Evolutionary conservation across 2,113 vertebrate genomes (phyloP), one percentile per base, ranked within the genome.

Genomic region (Hippopotamus amphibius): DNA sequence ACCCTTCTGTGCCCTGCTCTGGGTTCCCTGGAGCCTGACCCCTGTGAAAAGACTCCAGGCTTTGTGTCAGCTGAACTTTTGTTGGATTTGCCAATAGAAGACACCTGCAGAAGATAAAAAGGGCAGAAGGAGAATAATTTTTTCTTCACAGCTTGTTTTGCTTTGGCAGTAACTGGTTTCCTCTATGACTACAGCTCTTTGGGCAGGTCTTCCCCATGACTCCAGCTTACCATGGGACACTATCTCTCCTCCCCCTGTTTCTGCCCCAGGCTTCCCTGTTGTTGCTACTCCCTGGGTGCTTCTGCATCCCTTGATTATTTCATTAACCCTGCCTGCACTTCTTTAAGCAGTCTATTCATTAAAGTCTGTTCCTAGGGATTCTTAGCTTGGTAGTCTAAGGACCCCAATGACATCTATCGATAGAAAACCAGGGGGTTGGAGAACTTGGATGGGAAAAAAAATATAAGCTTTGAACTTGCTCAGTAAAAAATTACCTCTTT

Each of bases 141-240:
- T 69, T 93, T 71, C 65, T 68, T 79, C 17, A 11, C 30, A 41
- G 59, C 9, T n/a, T 30, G 37, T 68, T 61, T 69, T 41, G 19
- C 61, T 66, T 72, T 46, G 17, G 5, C 33, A n/a, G 53, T 76
- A 33, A 61, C 28, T 86, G 53, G 8, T 15, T 59, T 91, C 24
- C 55, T 48, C 63, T 24, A 1, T 66, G n/a, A 69, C 7, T 6
- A 3, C 8, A 8, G 11, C 8, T 48, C 28, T 55, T 3, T 5
- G 10, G 14, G 11, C 10, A 57, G 55, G 7, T 30, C 19, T 3
- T 30, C 22, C 2, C 21, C 8, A 1, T 17, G 26, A 2, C n/a
- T 65, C 22, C 2, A 66, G 22, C 1, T 24, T 26, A 43, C 68
- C 0, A 7, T 41, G 61, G 17, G 13, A 69, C 16, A 43, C 22